Evolutionary conservation across 2,888 invertebrate genomes (phyloP), one percentile per base, ranked within the genome.

Genomic region (Eristalinus aeneus): DNA sequence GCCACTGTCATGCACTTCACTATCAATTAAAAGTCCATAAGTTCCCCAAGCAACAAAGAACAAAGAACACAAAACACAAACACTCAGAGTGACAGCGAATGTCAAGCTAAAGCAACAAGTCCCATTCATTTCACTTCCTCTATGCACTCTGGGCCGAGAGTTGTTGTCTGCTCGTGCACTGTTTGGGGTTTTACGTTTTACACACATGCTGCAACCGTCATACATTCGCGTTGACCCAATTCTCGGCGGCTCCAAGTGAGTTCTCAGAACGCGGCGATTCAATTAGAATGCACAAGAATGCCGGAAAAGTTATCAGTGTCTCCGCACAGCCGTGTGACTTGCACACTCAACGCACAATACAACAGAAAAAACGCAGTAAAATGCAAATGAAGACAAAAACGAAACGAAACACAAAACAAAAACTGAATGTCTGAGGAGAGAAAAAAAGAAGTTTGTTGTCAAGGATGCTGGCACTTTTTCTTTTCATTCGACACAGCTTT

Each of bases 401-500:
- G n/a, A n/a, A n/a, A n/a, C 27, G 5, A 71, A 73, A 58, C 23
- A 68, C 63, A 56, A 77, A 60, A 46, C 65, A 79, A 32, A 61
- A n/a, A n/a, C n/a, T 16, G 20, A 22, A 56, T 56, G 56, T 22
- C 46, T 60, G 23, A 27, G 22, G 12, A 65, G 23, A 46, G 39
- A 58, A 69, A 36, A 22, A 34, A 69, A 39, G n/a, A 39, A 46
- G 1, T 46, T 6, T 46, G 2, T 16, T 56, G 58, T 60, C 73
- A 75, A 84, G 72, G 75, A 75, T 71, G 56, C 16, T 8, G 16
- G 46, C n/a, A 16, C 2, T 46, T 56, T 53, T 58, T 71, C 16
- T 73, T 82, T 32, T 64, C 31, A 58, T 60, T 68, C 64, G 20
- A 20, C 9, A 23, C 32, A 73, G 80, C 80, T 80, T 80, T 72